Conservation (phyloP, 2,113 vertebrate species). For the Mugil cephalus region DNA sequence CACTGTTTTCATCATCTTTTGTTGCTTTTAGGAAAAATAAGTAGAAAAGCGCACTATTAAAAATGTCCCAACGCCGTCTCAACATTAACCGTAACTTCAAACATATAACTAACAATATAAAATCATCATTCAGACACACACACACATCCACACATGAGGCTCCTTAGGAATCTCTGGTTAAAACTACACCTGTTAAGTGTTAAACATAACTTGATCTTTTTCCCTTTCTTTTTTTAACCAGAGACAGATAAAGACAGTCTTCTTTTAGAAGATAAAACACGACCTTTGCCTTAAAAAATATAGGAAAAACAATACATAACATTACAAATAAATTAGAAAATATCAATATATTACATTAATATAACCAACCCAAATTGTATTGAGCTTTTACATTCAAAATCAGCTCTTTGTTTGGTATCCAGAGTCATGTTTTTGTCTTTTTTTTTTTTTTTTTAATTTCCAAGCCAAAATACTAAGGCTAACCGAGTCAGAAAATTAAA, state of each 20-base stretch:
- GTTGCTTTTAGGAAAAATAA: conserved; percentile 61
- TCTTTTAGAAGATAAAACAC: conserved; percentile 37
- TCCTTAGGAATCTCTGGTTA: conserved; percentile 38
- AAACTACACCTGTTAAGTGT: neutral
- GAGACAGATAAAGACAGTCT: conserved; percentile 35
- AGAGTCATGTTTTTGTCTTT: conserved; percentile 8
- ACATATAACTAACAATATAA: conserved; percentile 37
- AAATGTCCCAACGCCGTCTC: conserved; percentile 38
- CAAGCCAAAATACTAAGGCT: conserved; percentile 1
- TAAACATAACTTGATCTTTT: conserved; percentile 8
- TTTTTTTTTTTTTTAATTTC: conserved; percentile 17
- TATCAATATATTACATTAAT: conserved; percentile 48
- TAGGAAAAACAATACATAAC: conserved; percentile 43
- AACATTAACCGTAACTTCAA: conserved; percentile 8
- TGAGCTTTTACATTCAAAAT: conserved; percentile 61
- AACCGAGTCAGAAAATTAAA: conserved; percentile 22
- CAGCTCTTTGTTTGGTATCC: conserved; percentile 57
- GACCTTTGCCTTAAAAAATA: conserved; percentile 30
- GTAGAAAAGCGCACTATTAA: conserved; percentile 53
- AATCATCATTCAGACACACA: conserved; percentile 44
- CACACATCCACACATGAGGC: conserved; percentile 21
- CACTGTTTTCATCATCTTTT: conserved; percentile 23
- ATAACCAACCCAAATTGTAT: conserved; percentile 35
- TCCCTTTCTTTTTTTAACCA: conserved; percentile 22
- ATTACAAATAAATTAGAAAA: conserved; percentile 30